These are phyloP conservation scores for Sphinx pinastri DNA, from an alignment of 2,888 invertebrate genomes.

Conservation along the genomic window DNA sequence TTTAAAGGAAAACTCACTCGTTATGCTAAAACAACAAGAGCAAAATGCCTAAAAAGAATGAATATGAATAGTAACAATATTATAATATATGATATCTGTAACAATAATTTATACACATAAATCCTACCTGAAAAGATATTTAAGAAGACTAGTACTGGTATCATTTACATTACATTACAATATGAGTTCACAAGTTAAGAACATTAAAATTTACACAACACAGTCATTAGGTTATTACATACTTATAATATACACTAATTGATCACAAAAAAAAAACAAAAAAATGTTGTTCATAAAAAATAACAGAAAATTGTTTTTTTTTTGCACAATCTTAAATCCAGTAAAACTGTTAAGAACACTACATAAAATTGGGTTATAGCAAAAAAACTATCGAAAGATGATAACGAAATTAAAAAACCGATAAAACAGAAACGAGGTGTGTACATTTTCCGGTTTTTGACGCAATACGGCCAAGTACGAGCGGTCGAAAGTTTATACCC, in stretches of 20 bases:
- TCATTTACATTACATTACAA: no score
- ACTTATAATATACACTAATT: no score
- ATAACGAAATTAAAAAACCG: constrained; percentile 13
- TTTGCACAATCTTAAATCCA: not conserved
- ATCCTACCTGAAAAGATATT: no score
- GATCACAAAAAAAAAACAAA: no score
- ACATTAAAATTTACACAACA: no score
- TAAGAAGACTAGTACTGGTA: no score
- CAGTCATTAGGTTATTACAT: no score
- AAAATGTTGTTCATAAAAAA: no score
- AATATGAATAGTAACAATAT: not conserved
- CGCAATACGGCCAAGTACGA: constrained; percentile 22
- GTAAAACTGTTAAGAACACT: not conserved
- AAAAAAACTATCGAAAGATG: constrained; percentile 5
- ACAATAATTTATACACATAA: not conserved
- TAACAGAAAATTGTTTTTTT: no score
- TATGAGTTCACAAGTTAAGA: no score
- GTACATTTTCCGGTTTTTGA: constrained; percentile 24
- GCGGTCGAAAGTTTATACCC: constrained; percentile 31
- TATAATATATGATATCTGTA: not conserved
- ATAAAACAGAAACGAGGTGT: constrained; percentile 12
- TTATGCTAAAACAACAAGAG: not conserved
- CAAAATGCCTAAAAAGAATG: not conserved
- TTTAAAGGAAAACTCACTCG: constrained; percentile 3
- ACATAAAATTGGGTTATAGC: constrained; percentile 3